Evolutionary conservation across 2,797 vertebrate species (phyloP).

Genomic region (Erpetoichthys calabaricus): DNA sequence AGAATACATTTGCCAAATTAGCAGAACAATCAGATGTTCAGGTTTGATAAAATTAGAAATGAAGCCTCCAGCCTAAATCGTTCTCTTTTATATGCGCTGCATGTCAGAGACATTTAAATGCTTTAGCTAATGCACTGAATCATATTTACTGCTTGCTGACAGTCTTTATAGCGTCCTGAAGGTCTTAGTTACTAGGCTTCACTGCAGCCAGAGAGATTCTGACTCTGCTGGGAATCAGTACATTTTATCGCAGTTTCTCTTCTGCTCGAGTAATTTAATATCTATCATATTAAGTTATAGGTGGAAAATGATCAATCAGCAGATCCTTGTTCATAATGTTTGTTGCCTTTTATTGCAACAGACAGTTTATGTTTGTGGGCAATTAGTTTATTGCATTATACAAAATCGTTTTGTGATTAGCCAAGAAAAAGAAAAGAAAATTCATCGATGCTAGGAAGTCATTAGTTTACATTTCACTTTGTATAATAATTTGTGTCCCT

Average conservation of each 20-base stretch:
- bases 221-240: neutral
- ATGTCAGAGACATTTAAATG: constrained; percentile 2
- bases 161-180: constrained; percentile 12
- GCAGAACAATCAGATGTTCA: neutral
- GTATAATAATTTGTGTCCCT: no score
- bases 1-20: neutral
- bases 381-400: neutral
- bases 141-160: constrained; percentile 17
- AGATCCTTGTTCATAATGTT: neutral
- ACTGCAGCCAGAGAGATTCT: constrained; percentile 4
- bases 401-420: neutral
- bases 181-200: constrained; percentile 4
- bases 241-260: constrained; percentile 13
- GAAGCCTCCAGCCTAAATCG: no score
- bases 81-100: constrained; percentile 1
- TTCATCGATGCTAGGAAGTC: neutral
- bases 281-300: constrained; percentile 19
- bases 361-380: neutral
- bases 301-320: constrained; percentile 22
- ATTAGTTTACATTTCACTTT: no score
- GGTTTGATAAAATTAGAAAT: neutral
- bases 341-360: neutral
- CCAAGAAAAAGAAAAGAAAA: neutral
- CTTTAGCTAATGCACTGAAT: constrained; percentile 17
- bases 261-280: constrained; percentile 20